Conservation (phyloP, 2,797 vertebrate genomes). For the Alcedo quadribrachys region DNA sequence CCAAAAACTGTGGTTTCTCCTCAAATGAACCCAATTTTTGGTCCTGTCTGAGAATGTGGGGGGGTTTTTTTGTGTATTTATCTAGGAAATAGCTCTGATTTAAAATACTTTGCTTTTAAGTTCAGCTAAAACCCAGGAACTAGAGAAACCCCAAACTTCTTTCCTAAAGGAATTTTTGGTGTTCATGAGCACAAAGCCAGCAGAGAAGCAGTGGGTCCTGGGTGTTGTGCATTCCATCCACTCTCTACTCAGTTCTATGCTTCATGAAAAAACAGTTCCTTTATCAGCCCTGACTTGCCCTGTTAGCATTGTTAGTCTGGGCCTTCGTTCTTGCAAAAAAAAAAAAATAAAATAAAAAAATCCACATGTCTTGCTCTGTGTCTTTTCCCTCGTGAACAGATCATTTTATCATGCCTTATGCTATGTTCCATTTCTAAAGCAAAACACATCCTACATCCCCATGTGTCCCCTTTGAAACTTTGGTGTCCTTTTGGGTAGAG, state of each 20-base stretch:
- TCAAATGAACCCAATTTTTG: conserved; percentile 25
- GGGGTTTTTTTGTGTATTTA: background rate
- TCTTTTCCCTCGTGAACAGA: background rate
- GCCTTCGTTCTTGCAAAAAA: background rate
- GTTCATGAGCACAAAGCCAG: background rate
- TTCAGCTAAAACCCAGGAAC: background rate
- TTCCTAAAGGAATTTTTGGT: background rate
- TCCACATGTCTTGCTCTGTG: background rate
- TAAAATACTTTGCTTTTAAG: background rate
- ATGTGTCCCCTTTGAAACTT: background rate
- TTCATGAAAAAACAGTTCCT: background rate
- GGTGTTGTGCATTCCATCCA: background rate
- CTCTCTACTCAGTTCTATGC: background rate
- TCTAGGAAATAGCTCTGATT: conserved; percentile 6
- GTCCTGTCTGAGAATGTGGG: background rate
- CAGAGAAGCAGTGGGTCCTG: background rate
- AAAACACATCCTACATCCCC: background rate
- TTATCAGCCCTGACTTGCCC: background rate
- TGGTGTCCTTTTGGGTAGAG: background rate
- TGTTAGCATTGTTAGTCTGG: background rate
- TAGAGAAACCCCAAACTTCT: background rate
- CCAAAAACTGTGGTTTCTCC: conserved; percentile 46
- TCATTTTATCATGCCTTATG: background rate
- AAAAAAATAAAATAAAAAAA: background rate
- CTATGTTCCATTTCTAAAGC: background rate